Percentiles rank a stretch among this genome's conserved stretches.
Conservation (phyloP, 2,888 invertebrate genomes). For the Diadromus collaris region DNA sequence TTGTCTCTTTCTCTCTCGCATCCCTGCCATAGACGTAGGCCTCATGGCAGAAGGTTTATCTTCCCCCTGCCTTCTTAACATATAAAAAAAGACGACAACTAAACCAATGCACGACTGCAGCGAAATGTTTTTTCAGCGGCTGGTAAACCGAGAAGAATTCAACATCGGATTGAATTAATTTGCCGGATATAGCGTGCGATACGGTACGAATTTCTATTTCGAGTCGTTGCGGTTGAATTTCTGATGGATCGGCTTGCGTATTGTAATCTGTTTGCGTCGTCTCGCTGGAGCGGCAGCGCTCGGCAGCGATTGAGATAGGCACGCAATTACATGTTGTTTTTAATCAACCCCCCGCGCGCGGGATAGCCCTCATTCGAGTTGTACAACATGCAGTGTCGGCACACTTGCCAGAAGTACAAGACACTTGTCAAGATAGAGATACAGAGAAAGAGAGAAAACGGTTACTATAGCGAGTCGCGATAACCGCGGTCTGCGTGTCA, state of each 20-base stretch:
- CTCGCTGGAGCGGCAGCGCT: constrained; percentile 4
- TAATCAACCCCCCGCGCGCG: constrained; percentile 11
- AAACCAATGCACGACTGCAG: neutral
- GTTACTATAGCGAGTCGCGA: constrained; percentile 58
- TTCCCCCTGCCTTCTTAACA: too few relatives aligned
- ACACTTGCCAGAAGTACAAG: neutral
- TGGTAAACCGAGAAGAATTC: neutral
- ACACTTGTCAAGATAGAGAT: constrained; percentile 15
- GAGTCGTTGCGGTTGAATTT: constrained; percentile 49
- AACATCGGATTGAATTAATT: constrained; percentile 36
- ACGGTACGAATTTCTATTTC: constrained; percentile 40
- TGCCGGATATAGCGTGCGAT: constrained; percentile 21
- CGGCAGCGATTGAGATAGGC: constrained; percentile 26
- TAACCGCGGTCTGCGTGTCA: constrained; percentile 64
- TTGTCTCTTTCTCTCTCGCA: too few relatives aligned
- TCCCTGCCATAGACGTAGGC: too few relatives aligned
- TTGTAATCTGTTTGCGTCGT: constrained; percentile 40
- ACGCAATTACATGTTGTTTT: constrained; percentile 38
- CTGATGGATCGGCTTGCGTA: constrained; percentile 44
- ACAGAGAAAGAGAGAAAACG: constrained; percentile 25
- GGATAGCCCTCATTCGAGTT: neutral
- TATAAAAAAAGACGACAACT: neutral
- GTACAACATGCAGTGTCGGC: neutral
- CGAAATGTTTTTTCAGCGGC: neutral
- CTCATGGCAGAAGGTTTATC: too few relatives aligned